phyloP scores from a whole-genome alignment of 1,140 invertebrate genomes.

The Leptinotarsa texana region DNA sequence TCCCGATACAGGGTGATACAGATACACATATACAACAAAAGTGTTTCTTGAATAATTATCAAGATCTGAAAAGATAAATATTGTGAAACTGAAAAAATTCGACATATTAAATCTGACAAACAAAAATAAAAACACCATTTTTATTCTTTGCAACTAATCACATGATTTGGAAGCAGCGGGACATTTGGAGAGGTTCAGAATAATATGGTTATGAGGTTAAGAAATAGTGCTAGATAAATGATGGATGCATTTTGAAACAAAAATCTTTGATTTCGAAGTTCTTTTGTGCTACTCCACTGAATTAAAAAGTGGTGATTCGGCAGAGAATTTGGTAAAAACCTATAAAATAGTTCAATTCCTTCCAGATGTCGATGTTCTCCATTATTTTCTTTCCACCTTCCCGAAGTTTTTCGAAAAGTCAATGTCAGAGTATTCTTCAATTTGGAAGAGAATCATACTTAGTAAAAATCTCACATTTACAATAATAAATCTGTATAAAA shows the following conservation, averaged over 20 bases:
- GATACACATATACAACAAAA: no score
- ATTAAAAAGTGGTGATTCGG: no score
- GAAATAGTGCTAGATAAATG: conserved; percentile 2
- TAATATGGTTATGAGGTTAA: not conserved
- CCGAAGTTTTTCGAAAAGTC: conserved; percentile 25
- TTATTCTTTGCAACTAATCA: not conserved
- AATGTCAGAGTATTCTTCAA: conserved; percentile 17
- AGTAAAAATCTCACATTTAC: no score
- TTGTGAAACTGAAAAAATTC: no score
- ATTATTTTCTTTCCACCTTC: conserved; percentile 24
- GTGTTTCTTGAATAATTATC: no score
- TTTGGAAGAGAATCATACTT: not conserved
- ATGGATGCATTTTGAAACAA: conserved; percentile 15
- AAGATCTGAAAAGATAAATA: no score
- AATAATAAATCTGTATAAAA: no score
- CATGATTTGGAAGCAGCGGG: not conserved
- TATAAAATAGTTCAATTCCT: conserved; percentile 22
- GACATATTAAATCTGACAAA: no score
- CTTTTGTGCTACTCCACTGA: not conserved
- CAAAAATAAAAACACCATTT: not conserved
- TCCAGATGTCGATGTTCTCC: conserved; percentile 24
- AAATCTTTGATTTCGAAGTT: not conserved
- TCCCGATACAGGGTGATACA: no score
- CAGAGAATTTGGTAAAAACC: not conserved
- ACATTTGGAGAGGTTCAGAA: not conserved